Base-by-base conservation (phyloP, 1,140 invertebrate genomes). In the Sminthurides bifidus region DNA sequence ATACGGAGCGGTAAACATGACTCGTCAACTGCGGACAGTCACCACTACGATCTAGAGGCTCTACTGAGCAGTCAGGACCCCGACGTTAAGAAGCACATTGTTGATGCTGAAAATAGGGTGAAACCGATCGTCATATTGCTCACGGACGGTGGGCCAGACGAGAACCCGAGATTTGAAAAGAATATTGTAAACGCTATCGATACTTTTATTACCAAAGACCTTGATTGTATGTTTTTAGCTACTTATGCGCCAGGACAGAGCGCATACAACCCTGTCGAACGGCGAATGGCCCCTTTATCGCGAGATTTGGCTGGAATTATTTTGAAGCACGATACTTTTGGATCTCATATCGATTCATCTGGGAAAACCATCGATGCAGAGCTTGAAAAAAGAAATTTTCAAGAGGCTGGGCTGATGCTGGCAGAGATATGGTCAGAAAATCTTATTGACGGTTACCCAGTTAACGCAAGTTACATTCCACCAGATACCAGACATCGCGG, bases 161-260 rank as follows among this genome's bases (percentile, higher is more conserved):
- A 73, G 66, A 73, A 71, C 55, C 71, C 70, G 17, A 44, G 52
- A 41, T 52, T 40, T 35, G 1, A 1, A 1, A 2, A 19, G 1
- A 38, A 23, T 6, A 3, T 52, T 2, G 2, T 24, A 6, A 21
- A 52, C 37, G 54, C 62, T 35, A 58, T 63, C 52, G 0, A 41
- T 2, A 17, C 29, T 29, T 54, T 44, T 21, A 44, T 31, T 6
- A 26, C 29, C 17, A 30, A 30, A 30, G 61, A 74, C 65, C 59
- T 73, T 40, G 73, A 74, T 61, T 70, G 67, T 44, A 21, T 70
- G 40, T 74, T 67, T 59, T 67, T 73, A 35, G 65, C 64, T 19
- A 70, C 68, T 5, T 70, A 74, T 68, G 70, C 72, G 40, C 70
- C 70, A 35, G 69, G 70, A n/a, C 50, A 64, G 23, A 65, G 61